These are phyloP conservation scores for Nowickia ferox DNA, from an alignment of 2,888 invertebrate species.

Conservation along the genomic window DNA sequence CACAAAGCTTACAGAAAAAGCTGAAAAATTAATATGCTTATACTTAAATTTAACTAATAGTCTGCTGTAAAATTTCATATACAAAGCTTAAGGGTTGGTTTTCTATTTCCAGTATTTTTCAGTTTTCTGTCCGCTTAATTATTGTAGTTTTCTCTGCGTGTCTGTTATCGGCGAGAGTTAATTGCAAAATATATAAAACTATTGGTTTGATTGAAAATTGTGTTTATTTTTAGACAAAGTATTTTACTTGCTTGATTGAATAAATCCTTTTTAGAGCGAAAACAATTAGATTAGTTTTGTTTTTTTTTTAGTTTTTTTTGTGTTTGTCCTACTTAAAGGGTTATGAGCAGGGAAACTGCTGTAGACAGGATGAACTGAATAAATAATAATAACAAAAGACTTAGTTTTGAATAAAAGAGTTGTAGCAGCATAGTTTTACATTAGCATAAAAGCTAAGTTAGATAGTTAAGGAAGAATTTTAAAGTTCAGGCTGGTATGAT, in stretches of 20 bases:
- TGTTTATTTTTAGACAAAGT: conserved; percentile 66
- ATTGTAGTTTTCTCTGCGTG: conserved; percentile 2
- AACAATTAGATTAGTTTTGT: conserved; percentile 66
- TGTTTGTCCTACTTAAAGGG: conserved; percentile 46
- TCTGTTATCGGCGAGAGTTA: conserved; percentile 37
- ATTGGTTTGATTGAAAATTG: conserved; percentile 63
- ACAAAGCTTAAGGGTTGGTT: too few species aligned
- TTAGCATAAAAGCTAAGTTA: too few species aligned
- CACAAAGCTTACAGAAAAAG: too few species aligned
- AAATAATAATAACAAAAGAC: conserved; percentile 32
- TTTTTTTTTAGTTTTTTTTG: conserved; percentile 3
- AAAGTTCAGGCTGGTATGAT: background rate
- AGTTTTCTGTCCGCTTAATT: background rate
- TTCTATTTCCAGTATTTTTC: background rate
- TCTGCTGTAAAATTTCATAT: too few species aligned
- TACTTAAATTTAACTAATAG: too few species aligned
- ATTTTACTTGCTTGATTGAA: conserved; percentile 66
- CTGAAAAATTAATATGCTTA: too few species aligned
- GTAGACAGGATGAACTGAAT: conserved; percentile 57
- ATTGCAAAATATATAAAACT: conserved; percentile 40
- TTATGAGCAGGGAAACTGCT: conserved; percentile 32
- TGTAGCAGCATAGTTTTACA: background rate
- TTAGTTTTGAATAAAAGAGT: conserved; percentile 20
- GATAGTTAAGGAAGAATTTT: background rate
- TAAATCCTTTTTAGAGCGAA: conserved; percentile 69